A percentile compares a stretch with the other conserved stretches of the same genome.
Evolutionary conservation across 2,888 invertebrate species (phyloP).

Genomic region (Catocala sponsa): DNA sequence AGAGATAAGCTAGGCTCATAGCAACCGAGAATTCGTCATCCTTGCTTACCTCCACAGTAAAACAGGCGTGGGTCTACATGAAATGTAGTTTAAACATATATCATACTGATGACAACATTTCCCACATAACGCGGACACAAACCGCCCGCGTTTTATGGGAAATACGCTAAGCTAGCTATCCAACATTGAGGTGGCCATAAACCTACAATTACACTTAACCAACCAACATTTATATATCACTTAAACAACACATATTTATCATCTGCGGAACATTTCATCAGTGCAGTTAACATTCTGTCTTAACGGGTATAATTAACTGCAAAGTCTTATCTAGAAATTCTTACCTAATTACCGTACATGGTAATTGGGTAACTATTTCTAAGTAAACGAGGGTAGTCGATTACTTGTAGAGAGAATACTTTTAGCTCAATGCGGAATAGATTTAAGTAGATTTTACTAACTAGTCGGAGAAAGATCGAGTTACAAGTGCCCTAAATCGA

Average conservation of each 20-base stretch:
- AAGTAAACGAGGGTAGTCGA: conserved; percentile 24
- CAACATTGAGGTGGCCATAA: conserved; percentile 31
- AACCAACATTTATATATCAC: conserved; percentile 44
- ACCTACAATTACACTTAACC: conserved; percentile 43
- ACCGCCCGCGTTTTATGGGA: background rate
- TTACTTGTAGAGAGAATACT: conserved; percentile 21
- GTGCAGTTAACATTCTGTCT: conserved; percentile 53
- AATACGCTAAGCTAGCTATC: background rate
- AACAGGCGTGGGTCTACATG: too few relatives aligned
- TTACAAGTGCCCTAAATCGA: too few relatives aligned
- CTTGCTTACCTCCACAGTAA: too few relatives aligned
- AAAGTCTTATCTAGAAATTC: conserved; percentile 50
- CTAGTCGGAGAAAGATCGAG: too few relatives aligned
- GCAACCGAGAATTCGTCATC: too few relatives aligned
- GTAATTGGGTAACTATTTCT: conserved; percentile 10
- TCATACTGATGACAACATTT: conserved; percentile 1
- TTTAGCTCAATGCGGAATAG: conserved; percentile 10
- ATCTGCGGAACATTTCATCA: conserved; percentile 56
- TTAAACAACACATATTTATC: conserved; percentile 57
- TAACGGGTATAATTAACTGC: conserved; percentile 57
- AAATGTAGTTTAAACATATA: background rate
- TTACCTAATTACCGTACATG: conserved; percentile 46
- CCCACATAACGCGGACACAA: conserved; percentile 9
- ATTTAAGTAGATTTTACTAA: background rate
- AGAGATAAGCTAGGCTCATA: too few relatives aligned